Base-by-base conservation (phyloP, 2,797 vertebrate species). In the Ceyx erithaca region DNA sequence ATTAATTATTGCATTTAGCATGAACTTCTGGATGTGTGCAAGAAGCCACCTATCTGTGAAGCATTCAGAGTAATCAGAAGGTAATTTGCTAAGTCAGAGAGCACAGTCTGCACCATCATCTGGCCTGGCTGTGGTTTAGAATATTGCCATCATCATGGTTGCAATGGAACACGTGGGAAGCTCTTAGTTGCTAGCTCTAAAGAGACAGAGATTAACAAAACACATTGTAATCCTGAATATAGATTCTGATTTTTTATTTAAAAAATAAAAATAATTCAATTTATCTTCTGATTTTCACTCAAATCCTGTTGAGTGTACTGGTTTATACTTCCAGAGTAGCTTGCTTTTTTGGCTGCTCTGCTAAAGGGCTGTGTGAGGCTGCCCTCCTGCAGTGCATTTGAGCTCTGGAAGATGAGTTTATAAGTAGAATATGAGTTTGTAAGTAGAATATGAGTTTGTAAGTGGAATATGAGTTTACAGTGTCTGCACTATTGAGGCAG, bases 41-140 rank as follows among this genome's bases (percentile, higher is more conserved):
- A 80, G 62, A 68, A 92, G 33, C 71, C 71, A 85, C 37, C 46
- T 75, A 83, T 84, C 33, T 75, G 54, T 71, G 61, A 89, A 87
- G 35, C 54, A 19, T 58, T 82, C 67, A 17, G 21, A 31, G 26
- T 64, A 68, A 80, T 62, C 35, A 77, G 43, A 90, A 67, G 16
- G 67, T 73, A 73, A 71, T 66, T 58, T 37, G 21, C 1, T 80
- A 81, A 84, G 15, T 85, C 64, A 40, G 66, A 86, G 73, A 73
- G 57, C 69, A 35, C 22, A 40, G 41, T 62, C 81, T 77, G 61
- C 55, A 51, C 5, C 51, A 55, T 52, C 68, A 45, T 40, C 14
- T 14, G 40, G 67, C 43, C 48, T 88, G 88, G 75, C 75, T 84
- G 64, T 87, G 67, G 88, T 80, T 85, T 87, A 40, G 71, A 91